These are phyloP conservation scores for Amiota mariae DNA, from an alignment of 2,888 invertebrate genomes.

Conservation along the genomic window DNA sequence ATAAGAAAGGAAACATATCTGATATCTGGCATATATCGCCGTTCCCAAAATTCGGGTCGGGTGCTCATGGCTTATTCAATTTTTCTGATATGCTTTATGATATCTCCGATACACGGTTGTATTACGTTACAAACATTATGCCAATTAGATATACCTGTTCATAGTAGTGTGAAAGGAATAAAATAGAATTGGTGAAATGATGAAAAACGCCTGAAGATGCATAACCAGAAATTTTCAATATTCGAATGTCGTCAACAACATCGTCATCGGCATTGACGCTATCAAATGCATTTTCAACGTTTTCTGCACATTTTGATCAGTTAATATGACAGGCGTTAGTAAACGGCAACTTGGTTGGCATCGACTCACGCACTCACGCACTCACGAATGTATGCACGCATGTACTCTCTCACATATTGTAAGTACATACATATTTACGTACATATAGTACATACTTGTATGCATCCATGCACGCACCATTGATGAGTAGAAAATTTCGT, in stretches of 20 bases:
- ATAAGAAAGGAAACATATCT: too few species aligned
- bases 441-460: neutral
- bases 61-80: too few species aligned
- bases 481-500: slow-evolving; percentile 19
- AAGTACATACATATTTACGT: too few species aligned
- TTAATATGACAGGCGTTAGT: slow-evolving; percentile 20
- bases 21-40: too few species aligned
- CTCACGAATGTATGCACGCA: neutral
- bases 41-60: too few species aligned
- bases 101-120: too few species aligned
- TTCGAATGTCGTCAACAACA: neutral
- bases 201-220: slow-evolving; percentile 24
- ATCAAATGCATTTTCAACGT: slow-evolving; percentile 18
- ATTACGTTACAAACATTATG: too few species aligned
- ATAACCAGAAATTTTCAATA: slow-evolving; percentile 8
- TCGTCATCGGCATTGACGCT: neutral
- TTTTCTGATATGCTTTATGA: too few species aligned
- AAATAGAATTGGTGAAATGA: neutral
- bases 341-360: slow-evolving; percentile 10
- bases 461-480: neutral
- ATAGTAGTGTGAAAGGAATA: neutral
- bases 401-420: neutral
- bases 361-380: too few species aligned
- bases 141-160: too few species aligned
- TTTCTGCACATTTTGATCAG: slow-evolving; percentile 18